Conservation (phyloP, 2,888 invertebrate genomes). For the Eupithecia exiguata region DNA sequence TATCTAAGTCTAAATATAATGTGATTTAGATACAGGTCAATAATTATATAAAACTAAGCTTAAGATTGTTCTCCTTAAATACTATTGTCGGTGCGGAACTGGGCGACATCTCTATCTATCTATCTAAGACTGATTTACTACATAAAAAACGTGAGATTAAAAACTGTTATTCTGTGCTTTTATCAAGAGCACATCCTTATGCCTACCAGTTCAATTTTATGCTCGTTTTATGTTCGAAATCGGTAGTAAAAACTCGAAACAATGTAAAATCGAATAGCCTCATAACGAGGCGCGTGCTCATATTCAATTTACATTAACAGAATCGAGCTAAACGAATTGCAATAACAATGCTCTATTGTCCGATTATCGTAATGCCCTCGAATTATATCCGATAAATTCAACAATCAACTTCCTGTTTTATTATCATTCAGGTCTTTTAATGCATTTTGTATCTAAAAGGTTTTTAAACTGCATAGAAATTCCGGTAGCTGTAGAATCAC, state of each 20-base stretch:
- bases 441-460: conserved; percentile 8
- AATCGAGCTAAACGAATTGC: conserved; percentile 33
- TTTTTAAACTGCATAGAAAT: neutral
- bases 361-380: conserved; percentile 39
- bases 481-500: neutral
- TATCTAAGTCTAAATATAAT: too few relatives aligned
- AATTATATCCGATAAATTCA: conserved; percentile 34
- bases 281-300: conserved; percentile 20
- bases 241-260: conserved; percentile 3
- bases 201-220: too few relatives aligned
- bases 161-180: neutral
- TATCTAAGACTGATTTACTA: neutral
- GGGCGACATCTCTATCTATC: too few relatives aligned
- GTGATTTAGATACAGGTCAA: too few relatives aligned
- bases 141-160: neutral
- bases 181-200: neutral
- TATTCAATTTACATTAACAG: conserved; percentile 29
- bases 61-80: too few relatives aligned
- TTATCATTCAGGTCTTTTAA: conserved; percentile 21
- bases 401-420: conserved; percentile 35
- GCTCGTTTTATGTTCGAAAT: neutral
- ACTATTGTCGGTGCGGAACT: too few relatives aligned
- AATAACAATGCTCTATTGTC: conserved; percentile 42
- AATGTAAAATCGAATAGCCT: conserved; percentile 7
- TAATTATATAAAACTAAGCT: too few relatives aligned